phyloP scores from a whole-genome alignment of 2,113 vertebrate species.

The Chiloscyllium plagiosum region DNA sequence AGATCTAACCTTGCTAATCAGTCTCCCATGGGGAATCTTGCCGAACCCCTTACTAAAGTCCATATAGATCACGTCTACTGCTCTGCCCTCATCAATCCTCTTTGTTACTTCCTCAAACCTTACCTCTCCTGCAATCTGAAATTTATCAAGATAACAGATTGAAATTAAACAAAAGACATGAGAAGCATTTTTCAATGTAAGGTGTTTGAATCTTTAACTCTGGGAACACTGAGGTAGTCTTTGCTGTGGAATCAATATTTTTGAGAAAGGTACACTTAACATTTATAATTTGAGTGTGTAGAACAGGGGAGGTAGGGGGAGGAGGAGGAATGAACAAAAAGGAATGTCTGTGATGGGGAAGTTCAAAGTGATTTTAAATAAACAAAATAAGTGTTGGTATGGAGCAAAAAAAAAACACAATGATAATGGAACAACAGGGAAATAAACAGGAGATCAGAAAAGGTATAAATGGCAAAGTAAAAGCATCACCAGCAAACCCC shows the following conservation, averaged over 20 bases:
- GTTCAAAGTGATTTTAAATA: background rate
- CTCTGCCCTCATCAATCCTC: no score
- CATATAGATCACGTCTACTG: no score
- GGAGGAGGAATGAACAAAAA: background rate
- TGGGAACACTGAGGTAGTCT: background rate
- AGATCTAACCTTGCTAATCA: no score
- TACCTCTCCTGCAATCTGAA: slow-evolving; percentile 46
- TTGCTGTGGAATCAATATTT: background rate
- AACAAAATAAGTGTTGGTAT: background rate
- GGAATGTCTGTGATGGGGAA: background rate
- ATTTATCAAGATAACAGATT: background rate
- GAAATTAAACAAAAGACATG: background rate
- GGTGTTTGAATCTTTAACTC: background rate
- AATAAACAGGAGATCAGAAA: background rate
- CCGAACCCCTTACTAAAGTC: no score
- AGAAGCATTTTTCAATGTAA: slow-evolving; percentile 36
- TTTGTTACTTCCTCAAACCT: no score
- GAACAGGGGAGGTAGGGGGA: background rate
- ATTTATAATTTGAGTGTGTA: background rate
- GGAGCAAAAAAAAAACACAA: background rate
- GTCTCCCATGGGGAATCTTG: no score
- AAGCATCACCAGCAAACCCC: background rate
- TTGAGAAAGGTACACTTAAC: background rate
- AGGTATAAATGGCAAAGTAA: background rate
- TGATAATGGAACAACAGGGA: background rate